Conservation (phyloP, 2,797 vertebrate genomes). For the Sebastes reedi region DNA sequence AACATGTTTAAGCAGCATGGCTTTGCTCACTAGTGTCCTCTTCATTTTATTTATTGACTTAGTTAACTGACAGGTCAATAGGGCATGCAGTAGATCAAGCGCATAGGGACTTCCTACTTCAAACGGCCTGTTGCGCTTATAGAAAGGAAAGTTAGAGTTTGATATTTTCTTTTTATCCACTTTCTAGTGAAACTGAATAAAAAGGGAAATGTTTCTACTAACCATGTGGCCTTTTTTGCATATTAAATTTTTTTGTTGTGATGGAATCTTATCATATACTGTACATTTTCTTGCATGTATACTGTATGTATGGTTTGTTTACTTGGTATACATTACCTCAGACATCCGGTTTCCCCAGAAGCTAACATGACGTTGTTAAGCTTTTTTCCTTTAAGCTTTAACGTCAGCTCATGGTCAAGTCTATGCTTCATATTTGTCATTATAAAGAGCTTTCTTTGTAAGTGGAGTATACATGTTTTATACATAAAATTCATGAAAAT, state of each 20-base stretch:
- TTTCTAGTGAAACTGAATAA: neutral
- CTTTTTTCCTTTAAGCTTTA: neutral
- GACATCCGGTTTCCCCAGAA: neutral
- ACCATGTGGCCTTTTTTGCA: neutral
- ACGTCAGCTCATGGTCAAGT: neutral
- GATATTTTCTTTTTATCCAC: neutral
- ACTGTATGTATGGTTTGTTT: neutral
- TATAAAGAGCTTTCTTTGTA: neutral
- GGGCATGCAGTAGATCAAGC: too few species aligned
- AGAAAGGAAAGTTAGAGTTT: neutral
- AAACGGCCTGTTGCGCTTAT: too few species aligned
- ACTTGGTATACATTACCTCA: neutral
- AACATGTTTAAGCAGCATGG: accelerated
- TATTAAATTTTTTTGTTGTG: neutral
- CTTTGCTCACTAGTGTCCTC: neutral
- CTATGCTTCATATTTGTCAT: neutral
- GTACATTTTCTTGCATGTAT: neutral
- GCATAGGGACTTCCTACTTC: too few species aligned
- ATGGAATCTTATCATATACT: neutral
- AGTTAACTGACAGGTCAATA: neutral
- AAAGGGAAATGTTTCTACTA: neutral
- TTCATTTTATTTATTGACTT: neutral
- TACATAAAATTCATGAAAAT: neutral
- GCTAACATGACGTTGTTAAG: neutral
- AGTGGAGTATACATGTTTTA: neutral